Percentiles rank a stretch among this genome's conserved stretches.
These are phyloP conservation scores for Caenorhabditis imperialis DNA, from an alignment of 2,888 invertebrate genomes.

Conservation along the genomic window DNA sequence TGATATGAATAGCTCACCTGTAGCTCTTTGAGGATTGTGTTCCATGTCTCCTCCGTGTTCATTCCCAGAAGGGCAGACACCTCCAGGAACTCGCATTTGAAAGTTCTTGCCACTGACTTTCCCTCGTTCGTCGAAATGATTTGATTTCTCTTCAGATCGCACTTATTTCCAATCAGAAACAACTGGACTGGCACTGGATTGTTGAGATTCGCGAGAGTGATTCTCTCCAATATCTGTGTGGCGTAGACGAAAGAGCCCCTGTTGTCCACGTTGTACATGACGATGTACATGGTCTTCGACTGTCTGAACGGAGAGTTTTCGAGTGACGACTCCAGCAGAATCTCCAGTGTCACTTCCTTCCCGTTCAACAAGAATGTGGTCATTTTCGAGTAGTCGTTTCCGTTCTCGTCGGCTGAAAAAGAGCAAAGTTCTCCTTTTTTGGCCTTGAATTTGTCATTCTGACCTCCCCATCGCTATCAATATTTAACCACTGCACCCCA, in stretches of 20 bases:
- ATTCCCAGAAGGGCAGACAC: slow-evolving; percentile 71
- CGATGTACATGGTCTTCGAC: slow-evolving; percentile 65
- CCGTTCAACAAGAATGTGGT: slow-evolving; percentile 72
- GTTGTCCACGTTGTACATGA: slow-evolving; percentile 73
- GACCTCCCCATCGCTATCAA: slow-evolving; percentile 13
- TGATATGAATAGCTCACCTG: slow-evolving; percentile 48
- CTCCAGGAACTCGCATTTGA: slow-evolving; percentile 74
- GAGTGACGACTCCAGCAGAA: slow-evolving; percentile 71
- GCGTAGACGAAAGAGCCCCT: slow-evolving; percentile 71
- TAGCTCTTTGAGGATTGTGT: slow-evolving; percentile 65
- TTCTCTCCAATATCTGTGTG: slow-evolving; percentile 69
- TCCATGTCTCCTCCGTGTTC: slow-evolving; percentile 73
- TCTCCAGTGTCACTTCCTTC: slow-evolving; percentile 72
- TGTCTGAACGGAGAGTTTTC: slow-evolving; percentile 60
- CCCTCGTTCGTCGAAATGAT: slow-evolving; percentile 71
- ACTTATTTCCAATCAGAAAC: slow-evolving; percentile 73
- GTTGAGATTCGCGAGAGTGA: slow-evolving; percentile 37
- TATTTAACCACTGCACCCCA: slow-evolving; percentile 15
- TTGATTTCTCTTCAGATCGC: slow-evolving; percentile 74
- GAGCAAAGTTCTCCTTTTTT: background rate
- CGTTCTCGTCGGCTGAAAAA: slow-evolving; percentile 46
- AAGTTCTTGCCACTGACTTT: slow-evolving; percentile 72
- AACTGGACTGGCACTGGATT: slow-evolving; percentile 47
- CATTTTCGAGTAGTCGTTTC: slow-evolving; percentile 39
- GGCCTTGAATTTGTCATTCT: slow-evolving; percentile 21